A percentile compares a stretch with the other conserved stretches of the same genome.
These are phyloP conservation scores for Centrocercus urophasianus DNA, from an alignment of 2,113 vertebrate genomes.

Conservation along the genomic window DNA sequence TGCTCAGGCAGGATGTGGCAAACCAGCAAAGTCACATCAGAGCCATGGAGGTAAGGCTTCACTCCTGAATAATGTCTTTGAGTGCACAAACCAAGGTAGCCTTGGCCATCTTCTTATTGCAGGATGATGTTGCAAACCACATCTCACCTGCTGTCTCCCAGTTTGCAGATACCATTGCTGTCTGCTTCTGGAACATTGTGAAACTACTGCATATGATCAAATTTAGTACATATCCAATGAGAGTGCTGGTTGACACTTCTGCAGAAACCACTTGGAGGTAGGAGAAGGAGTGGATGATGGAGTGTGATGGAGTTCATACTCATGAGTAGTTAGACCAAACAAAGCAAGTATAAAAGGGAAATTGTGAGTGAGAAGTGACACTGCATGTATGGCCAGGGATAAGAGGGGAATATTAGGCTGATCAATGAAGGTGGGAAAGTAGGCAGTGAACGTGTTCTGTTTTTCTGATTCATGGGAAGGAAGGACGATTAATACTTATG, in stretches of 20 bases:
- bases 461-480: background rate
- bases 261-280: background rate
- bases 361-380: background rate
- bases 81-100: slow-evolving; percentile 21
- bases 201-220: background rate
- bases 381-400: background rate
- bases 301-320: background rate
- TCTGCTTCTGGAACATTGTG: background rate
- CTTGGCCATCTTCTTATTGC: slow-evolving; percentile 2
- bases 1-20: background rate
- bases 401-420: background rate
- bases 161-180: background rate
- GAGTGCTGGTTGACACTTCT: background rate
- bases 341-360: background rate
- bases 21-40: background rate
- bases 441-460: background rate
- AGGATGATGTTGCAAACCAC: background rate
- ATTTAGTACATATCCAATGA: background rate
- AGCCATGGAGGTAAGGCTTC: background rate
- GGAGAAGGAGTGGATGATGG: background rate
- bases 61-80: slow-evolving; percentile 17
- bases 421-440: background rate
- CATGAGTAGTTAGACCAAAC: background rate
- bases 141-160: slow-evolving; percentile 1
- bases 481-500: background rate